Base-by-base conservation (phyloP, 2,797 vertebrate genomes). In the Eurystomus glaucurus region DNA sequence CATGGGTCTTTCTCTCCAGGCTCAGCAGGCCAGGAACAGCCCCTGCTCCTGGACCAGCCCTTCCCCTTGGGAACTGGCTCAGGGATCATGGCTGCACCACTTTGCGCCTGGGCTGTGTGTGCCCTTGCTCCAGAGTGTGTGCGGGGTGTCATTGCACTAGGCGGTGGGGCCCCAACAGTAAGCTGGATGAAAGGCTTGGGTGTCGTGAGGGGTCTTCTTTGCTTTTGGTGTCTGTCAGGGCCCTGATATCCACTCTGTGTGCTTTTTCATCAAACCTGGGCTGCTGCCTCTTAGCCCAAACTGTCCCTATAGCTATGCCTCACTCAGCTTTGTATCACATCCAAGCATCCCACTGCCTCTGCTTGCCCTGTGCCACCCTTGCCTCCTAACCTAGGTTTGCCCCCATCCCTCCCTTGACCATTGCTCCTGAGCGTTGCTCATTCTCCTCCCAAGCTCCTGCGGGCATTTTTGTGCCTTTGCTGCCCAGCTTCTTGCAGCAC, bases 391-490 rank as follows among this genome's bases (percentile, higher is more conserved):
- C 4, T 5, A 2, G 7, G 9, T 60, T 79, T 69, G 15, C 5
- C n/a, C 3, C 35, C 4, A 6, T 45, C 52, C 50, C 7, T 71
- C 9, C 15, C 20, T 19, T 25, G 28, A 20, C 28, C 22, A 43
- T 43, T 43, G 41, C 41, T 43, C 41, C 6, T 43, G 14, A 43
- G 41, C 13, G 6, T 7, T 1, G 1, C 22, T 70, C 51, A 11
- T 65, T 88, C 14, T 74, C 4, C 26, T 66, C 15, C 54, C 1
- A 4, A 51, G 10, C 13, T 68, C 50, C 43, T 81, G 66, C 14
- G 1, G 2, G 11, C 0, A 0, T 50, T 88, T 74, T 57, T 17
- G 6, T 75, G 48, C 21, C 15, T 43, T 39, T 0, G 0, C 29
- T 39, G 16, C 35, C 23, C 51, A 52, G 4, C 26, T 43, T 76